Percentiles rank a stretch among this genome's conserved stretches.
phyloP scores from a whole-genome alignment of 1,140 invertebrate genomes.

The Scylla paramamosain region DNA sequence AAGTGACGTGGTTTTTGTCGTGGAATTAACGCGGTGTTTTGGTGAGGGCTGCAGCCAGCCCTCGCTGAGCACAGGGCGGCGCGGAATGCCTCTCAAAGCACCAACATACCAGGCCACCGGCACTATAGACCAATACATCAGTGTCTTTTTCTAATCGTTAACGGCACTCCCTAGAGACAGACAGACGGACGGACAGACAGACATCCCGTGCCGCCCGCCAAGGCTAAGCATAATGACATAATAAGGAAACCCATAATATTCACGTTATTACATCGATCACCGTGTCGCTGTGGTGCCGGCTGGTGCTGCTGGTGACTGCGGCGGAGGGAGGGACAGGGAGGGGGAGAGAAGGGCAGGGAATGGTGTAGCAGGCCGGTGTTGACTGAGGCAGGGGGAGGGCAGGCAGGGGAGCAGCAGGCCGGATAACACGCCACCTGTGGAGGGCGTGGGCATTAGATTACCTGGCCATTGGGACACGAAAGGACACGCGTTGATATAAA shows the following conservation, averaged over 20 bases:
- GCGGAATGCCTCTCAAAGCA: too few relatives aligned
- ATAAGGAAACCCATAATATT: conserved; percentile 50
- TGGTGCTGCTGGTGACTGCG: not conserved
- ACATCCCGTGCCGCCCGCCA: not conserved
- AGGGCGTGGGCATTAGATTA: not conserved
- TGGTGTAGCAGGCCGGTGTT: not conserved
- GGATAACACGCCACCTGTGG: conserved; percentile 5
- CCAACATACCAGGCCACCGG: too few relatives aligned
- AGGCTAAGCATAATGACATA: conserved; percentile 43
- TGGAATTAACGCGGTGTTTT: not conserved
- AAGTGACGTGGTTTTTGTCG: not conserved
- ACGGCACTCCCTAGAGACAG: too few relatives aligned
- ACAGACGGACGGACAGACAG: too few relatives aligned
- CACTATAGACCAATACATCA: too few relatives aligned
- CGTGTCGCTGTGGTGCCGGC: not conserved
- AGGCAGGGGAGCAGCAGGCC: not conserved
- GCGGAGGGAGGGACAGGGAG: not conserved
- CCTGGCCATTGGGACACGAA: not conserved
- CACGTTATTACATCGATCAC: conserved; percentile 64
- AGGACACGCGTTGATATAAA: not conserved
- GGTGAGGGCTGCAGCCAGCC: not conserved
- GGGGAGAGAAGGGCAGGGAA: not conserved
- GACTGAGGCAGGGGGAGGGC: not conserved
- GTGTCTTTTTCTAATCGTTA: too few relatives aligned
- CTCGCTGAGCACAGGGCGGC: not conserved